Evolutionary conservation across 2,888 invertebrate species (phyloP).

Genomic region (Lasiommata megera): DNA sequence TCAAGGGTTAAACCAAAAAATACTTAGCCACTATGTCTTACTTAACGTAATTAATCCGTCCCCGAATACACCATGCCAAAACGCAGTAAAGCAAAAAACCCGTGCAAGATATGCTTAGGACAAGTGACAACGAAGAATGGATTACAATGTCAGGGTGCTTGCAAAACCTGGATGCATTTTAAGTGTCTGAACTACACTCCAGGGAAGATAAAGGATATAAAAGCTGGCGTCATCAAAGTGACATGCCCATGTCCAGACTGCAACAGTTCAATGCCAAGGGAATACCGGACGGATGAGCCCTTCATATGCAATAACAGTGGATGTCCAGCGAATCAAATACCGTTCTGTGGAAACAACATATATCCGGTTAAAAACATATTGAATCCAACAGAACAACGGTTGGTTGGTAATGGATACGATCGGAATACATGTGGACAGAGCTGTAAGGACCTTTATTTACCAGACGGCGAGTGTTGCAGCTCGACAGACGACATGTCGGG

Average conservation of each 20-base stretch:
- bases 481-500: constrained; percentile 37
- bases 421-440: constrained; percentile 42
- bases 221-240: constrained; percentile 55
- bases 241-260: constrained; percentile 72
- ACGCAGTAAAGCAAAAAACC: constrained; percentile 51
- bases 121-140: constrained; percentile 55
- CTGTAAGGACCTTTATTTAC: constrained; percentile 41
- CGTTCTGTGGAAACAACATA: constrained; percentile 37
- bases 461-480: background rate
- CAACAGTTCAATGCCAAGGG: constrained; percentile 47
- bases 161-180: constrained; percentile 63
- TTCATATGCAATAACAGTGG: constrained; percentile 50
- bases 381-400: constrained; percentile 27
- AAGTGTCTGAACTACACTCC: constrained; percentile 62
- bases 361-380: constrained; percentile 41
- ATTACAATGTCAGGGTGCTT: constrained; percentile 61
- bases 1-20: too few species aligned
- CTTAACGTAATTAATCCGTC: background rate
- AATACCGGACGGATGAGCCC: constrained; percentile 47
- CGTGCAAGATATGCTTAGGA: constrained; percentile 64
- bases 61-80: constrained; percentile 31
- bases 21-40: too few species aligned
- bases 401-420: constrained; percentile 33
- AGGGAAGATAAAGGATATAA: constrained; percentile 63
- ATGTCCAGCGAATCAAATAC: constrained; percentile 56